phyloP scores from a whole-genome alignment of 2,797 vertebrate species.

The Sebastes ruberrimus region DNA sequence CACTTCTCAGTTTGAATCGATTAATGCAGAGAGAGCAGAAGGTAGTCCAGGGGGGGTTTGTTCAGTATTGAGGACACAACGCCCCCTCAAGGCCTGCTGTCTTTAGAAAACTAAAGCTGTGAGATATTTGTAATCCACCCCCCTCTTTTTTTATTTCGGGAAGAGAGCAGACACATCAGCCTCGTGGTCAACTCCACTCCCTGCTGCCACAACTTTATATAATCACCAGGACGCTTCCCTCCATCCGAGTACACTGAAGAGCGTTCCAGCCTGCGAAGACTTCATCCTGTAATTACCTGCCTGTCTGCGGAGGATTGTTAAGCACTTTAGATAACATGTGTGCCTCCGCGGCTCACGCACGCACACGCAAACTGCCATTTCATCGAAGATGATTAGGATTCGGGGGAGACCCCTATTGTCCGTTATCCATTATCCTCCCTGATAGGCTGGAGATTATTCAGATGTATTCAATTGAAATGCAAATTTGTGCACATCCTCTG shows the following conservation, averaged over 20 bases:
- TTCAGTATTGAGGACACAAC: slow-evolving; percentile 59
- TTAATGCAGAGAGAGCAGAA: slow-evolving; percentile 41
- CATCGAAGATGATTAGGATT: slow-evolving; percentile 41
- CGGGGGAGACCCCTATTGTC: slow-evolving; percentile 32
- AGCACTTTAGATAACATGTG: slow-evolving; percentile 36
- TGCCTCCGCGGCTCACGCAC: not conserved
- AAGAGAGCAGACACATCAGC: slow-evolving; percentile 50
- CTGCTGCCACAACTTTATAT: slow-evolving; percentile 46
- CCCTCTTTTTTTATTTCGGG: slow-evolving; percentile 60
- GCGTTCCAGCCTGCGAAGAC: not conserved
- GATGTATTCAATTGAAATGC: slow-evolving; percentile 57
- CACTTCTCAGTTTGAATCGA: slow-evolving; percentile 39
- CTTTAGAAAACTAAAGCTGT: slow-evolving; percentile 66
- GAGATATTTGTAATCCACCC: slow-evolving; percentile 58
- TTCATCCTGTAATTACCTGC: slow-evolving; percentile 46
- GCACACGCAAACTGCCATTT: slow-evolving; percentile 21
- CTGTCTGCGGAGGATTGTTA: slow-evolving; percentile 34
- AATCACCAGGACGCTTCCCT: slow-evolving; percentile 29
- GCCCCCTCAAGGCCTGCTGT: slow-evolving; percentile 61
- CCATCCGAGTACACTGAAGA: not conserved
- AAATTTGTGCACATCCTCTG: slow-evolving; percentile 50
- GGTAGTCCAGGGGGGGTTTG: slow-evolving; percentile 26
- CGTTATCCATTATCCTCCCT: slow-evolving; percentile 38
- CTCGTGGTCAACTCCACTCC: slow-evolving; percentile 46
- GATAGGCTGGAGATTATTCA: slow-evolving; percentile 42